Base-by-base conservation (phyloP, 1,140 invertebrate genomes). In the Melanaphis sacchari region DNA sequence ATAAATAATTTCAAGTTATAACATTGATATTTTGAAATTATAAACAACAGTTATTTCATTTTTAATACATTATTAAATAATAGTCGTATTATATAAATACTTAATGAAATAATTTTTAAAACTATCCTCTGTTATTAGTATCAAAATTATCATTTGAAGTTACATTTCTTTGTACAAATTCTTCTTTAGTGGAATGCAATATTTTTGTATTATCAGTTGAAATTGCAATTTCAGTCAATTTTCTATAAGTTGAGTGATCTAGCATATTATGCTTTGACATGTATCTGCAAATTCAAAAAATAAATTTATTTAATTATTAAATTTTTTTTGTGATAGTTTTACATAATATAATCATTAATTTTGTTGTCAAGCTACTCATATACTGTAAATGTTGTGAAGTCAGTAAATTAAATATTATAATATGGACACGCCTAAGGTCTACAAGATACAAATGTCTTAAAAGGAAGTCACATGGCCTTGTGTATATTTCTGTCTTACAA, bases 121-220 rank as follows among this genome's bases (percentile, higher is more conserved):
- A 26, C 38, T 89, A 89, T 21, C 11, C 24, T 36, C 24, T 89
- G 8, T 7, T 90, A n/a, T 66, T 90, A n/a, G 52, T 59, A 31
- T 90, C 7, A 41, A 90, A 18, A 18, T 76, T 3, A 7, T 41
- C 22, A 59, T 90, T 90, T 40, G 52, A 59, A 1, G 88, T 59
- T 21, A 90, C 52, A 18, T 90, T 91, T 38, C 41, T 91, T 49
- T 91, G 59, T 26, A 91, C 1, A 93, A 93, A 93, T 84, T 93
- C 91, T 93, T 85, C 91, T 38, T 31, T 93, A 11, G 91, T 93
- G 5, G 91, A 93, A 54, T 85, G n/a, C 36, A 93, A 31, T 26
- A 93, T 93, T 93, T 93, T 93, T 40, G 91, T 54, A 84, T 93
- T 66, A 41, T 93, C 8, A 54, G 91, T 93, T n/a, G 91, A 93